Conservation (phyloP, 1,140 invertebrate species). For the Orius insidiosus region DNA sequence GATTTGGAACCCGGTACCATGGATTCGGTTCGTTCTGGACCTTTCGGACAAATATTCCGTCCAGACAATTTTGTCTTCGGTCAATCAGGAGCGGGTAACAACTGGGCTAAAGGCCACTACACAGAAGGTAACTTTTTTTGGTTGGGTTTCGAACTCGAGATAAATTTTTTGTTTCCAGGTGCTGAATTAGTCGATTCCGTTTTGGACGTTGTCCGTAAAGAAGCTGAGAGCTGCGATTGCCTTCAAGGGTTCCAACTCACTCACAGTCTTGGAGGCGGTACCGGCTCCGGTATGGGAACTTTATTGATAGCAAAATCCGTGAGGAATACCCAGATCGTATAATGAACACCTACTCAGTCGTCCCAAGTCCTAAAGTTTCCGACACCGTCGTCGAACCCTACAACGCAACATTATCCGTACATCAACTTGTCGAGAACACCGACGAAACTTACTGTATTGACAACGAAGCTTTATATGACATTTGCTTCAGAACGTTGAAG, state of each 20-base stretch:
- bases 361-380: conserved; percentile 60
- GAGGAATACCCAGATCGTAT: conserved; percentile 70
- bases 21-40: conserved; percentile 45
- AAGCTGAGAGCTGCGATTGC: conserved; percentile 79
- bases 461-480: no score
- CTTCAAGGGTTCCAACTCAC: conserved; percentile 60
- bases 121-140: conserved; percentile 37
- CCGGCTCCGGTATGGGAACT: conserved; percentile 64
- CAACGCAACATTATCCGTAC: conserved; percentile 65
- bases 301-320: conserved; percentile 58
- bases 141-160: conserved; percentile 49
- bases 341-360: conserved; percentile 72
- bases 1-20: conserved; percentile 56
- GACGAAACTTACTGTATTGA: conserved; percentile 72
- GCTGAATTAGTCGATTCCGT: conserved; percentile 49
- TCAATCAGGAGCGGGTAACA: no score
- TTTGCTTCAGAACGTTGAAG: no score
- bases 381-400: conserved; percentile 71
- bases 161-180: conserved; percentile 88
- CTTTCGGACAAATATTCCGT: no score
- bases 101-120: no score
- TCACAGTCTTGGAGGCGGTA: conserved; percentile 59
- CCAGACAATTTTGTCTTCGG: no score
- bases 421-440: conserved; percentile 67
- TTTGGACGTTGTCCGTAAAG: conserved; percentile 52